Evolutionary conservation across 2,113 vertebrate genomes (phyloP), one percentile per base, ranked within the genome.

Genomic region (Cephalophus harveyi): DNA sequence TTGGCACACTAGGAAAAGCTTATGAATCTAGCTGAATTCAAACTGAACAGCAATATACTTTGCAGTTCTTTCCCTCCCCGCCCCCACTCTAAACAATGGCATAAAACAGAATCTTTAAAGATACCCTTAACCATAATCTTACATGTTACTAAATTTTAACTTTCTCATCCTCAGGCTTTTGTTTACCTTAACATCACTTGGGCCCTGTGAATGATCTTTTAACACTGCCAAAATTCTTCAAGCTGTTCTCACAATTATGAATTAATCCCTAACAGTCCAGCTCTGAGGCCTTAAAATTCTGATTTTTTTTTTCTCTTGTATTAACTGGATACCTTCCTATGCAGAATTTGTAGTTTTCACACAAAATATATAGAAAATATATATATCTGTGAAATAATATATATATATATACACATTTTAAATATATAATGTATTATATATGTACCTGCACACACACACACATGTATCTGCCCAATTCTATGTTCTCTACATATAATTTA

Each of bases 181-280:
- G 71, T 79, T 48, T 86, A 54, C 11, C n/a, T 94, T 89, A 17
- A 33, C 33, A 36, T 84, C 87, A 85, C 43, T 91, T 60, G 46
- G 19, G 76, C 33, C 28, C 57, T 91, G 23, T 52, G 9, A 93
- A 95, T 78, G 48, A 96, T 88, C 54, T 71, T 71, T 76, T 82
- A 96, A 74, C 90, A 94, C n/a, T 76, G 52, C 54, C 78, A 79
- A 62, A 98, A 93, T 50, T 89, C n/a, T 93, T 96, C 64, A 96
- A 84, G 40, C 23, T 93, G 55, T 23, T 95, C 33, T 67, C 87
- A 95, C 33, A 95, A 91, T 55, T 50, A 93, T 78, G 33, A 91
- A 55, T 91, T 91, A 50, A 36, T 43, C 57, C 12, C 57, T n/a
- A 2, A 93, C 5, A 94, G 25, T 28, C 43, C 25, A 71, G 46